A percentile compares a stretch with the other conserved stretches of the same genome.
Evolutionary conservation across 2,797 vertebrate genomes (phyloP).

Genomic region (Coregonus suidteri): DNA sequence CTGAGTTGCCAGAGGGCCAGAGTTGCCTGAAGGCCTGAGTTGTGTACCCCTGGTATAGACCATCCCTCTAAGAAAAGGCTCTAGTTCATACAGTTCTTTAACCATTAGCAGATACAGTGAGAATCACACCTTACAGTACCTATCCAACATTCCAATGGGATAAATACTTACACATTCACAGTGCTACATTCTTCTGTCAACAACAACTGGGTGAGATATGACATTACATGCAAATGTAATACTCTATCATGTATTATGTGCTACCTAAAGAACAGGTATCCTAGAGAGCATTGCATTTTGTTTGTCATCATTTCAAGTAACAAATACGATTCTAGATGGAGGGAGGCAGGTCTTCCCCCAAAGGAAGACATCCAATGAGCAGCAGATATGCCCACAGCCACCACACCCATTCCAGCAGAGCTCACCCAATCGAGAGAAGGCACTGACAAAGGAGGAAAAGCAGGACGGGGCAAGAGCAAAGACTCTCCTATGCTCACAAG

Average conservation of each 20-base stretch:
- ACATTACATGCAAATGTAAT: conserved; percentile 15
- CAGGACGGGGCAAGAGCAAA: conserved; percentile 21
- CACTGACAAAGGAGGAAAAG: conserved; percentile 67
- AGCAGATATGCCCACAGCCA: conserved; percentile 29
- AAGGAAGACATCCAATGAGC: conserved; percentile 41
- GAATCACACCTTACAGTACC: neutral
- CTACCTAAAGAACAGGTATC: conserved; percentile 26
- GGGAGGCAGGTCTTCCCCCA: conserved; percentile 37
- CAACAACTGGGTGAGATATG: conserved; percentile 7
- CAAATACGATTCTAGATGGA: conserved; percentile 22
- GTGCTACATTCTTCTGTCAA: neutral
- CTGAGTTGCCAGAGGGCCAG: too few relatives aligned
- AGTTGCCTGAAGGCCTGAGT: too few relatives aligned
- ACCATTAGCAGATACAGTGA: neutral
- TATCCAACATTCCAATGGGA: neutral
- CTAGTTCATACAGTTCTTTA: neutral
- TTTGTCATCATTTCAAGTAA: conserved; percentile 59
- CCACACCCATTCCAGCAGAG: conserved; percentile 23
- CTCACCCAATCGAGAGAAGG: conserved; percentile 63
- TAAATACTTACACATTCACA: neutral
- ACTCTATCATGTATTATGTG: neutral
- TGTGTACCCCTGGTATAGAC: neutral
- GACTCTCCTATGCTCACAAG: conserved; percentile 4
- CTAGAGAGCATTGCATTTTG: conserved; percentile 21
- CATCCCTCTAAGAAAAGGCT: neutral